phyloP scores from a whole-genome alignment of 2,888 invertebrate species.

The Capitulum mitella region DNA sequence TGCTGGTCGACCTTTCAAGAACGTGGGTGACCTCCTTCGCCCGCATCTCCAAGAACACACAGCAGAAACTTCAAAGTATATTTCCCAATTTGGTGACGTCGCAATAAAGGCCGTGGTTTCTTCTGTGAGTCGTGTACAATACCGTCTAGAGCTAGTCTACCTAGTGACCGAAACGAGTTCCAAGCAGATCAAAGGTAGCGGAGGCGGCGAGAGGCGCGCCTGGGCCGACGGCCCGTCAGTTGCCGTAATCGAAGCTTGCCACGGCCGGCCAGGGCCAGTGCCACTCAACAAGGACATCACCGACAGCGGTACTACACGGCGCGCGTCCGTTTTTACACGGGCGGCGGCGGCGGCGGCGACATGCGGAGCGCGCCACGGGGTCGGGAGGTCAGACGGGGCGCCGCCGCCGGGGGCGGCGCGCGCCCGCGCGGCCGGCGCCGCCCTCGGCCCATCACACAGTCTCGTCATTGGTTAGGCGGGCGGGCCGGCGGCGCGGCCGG shows the following conservation, averaged over 20 bases:
- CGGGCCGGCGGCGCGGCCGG: background rate
- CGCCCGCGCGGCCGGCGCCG: background rate
- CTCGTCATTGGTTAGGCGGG: background rate
- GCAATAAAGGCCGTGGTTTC: background rate
- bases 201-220: background rate
- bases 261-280: background rate
- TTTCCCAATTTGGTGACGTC: conserved; percentile 3
- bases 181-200: background rate
- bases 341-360: background rate
- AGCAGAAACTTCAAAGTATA: background rate
- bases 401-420: background rate
- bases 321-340: background rate
- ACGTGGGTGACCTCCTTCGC: too few relatives aligned
- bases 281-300: background rate
- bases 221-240: background rate
- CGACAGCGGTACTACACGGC: background rate
- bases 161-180: background rate
- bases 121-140: background rate
- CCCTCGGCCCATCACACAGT: background rate
- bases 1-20: too few relatives aligned
- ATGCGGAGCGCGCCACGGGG: background rate
- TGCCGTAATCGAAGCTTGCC: too few relatives aligned
- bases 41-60: too few relatives aligned
- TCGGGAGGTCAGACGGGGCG: background rate
- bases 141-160: background rate